Conservation (phyloP, 2,797 vertebrate species). For the Vireo griseus region DNA sequence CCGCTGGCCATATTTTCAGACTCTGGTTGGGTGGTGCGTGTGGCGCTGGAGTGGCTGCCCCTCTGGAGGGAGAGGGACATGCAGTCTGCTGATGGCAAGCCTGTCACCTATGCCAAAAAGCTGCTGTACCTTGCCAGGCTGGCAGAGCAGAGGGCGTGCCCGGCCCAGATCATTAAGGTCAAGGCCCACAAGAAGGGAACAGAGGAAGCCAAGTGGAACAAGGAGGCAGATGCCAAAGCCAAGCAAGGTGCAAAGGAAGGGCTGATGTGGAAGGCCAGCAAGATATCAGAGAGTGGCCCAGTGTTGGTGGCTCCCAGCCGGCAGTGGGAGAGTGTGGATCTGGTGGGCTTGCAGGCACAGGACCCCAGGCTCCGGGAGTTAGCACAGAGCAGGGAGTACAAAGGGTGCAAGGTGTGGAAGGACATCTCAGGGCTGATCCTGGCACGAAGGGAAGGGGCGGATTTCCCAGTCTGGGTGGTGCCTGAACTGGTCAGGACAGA, state of each 20-base stretch:
- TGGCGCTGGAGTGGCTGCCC: background rate
- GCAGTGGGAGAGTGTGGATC: background rate
- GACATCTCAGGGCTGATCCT: slow-evolving; percentile 15
- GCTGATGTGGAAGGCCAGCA: slow-evolving; percentile 49
- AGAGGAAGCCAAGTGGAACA: slow-evolving; percentile 57
- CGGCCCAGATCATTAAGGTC: slow-evolving; percentile 42
- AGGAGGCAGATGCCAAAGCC: slow-evolving; percentile 35
- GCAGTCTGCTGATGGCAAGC: slow-evolving; percentile 38
- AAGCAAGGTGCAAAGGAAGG: slow-evolving; percentile 54
- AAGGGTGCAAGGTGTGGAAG: slow-evolving; percentile 58
- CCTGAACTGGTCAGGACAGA: slow-evolving; percentile 16
- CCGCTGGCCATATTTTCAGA: slow-evolving; percentile 31
- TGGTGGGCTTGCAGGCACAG: slow-evolving; percentile 41
- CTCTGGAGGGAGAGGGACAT: slow-evolving; percentile 50
- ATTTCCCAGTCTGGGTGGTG: slow-evolving; percentile 52
- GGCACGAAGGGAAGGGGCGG: background rate
- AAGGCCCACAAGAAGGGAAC: slow-evolving; percentile 56
- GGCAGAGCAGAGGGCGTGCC: background rate
- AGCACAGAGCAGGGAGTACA: background rate
- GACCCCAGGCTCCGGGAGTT: slow-evolving; percentile 5
- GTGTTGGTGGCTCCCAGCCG: background rate
- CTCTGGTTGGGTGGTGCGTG: slow-evolving; percentile 37
- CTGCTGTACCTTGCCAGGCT: slow-evolving; percentile 35
- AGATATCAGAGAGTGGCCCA: background rate
- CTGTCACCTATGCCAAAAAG: slow-evolving; percentile 51